Conservation (phyloP, 2,113 vertebrate species). For the Oostethus manadensis region DNA sequence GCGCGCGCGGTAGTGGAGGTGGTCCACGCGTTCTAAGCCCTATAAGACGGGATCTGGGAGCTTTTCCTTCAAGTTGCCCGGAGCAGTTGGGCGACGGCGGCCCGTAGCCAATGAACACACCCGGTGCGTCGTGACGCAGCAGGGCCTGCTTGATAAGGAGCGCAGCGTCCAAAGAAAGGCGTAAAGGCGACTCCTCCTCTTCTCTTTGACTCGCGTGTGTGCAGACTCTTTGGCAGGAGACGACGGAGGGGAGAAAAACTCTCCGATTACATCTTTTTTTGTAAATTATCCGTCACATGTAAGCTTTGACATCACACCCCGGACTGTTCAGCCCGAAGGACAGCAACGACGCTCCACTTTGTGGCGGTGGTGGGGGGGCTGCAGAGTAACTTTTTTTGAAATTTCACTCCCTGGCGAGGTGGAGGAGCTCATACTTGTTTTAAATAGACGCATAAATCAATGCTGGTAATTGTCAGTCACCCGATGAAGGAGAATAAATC, state of each 20-base stretch:
- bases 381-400: conserved; percentile 17
- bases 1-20: background rate
- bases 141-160: conserved; percentile 93
- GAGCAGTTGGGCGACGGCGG: conserved; percentile 59
- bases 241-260: conserved; percentile 27
- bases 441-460: no score
- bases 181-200: conserved; percentile 74
- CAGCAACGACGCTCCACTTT: conserved; percentile 23
- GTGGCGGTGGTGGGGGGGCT: no score
- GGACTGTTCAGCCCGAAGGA: conserved; percentile 51
- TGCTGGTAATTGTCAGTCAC: no score
- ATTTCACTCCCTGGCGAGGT: conserved; percentile 41
- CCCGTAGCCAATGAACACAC: conserved; percentile 80
- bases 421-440: conserved; percentile 5
- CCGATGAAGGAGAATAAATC: no score
- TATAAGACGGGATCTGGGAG: background rate
- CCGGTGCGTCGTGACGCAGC: conserved; percentile 84
- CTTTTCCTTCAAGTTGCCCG: background rate
- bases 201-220: conserved; percentile 65
- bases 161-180: conserved; percentile 74
- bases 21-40: background rate
- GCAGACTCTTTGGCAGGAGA: conserved; percentile 58
- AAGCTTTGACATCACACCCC: conserved; percentile 36
- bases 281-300: conserved; percentile 26
- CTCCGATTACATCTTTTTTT: background rate